These are phyloP conservation scores for Carassius gibelio DNA, from an alignment of 2,113 vertebrate species.

Conservation along the genomic window DNA sequence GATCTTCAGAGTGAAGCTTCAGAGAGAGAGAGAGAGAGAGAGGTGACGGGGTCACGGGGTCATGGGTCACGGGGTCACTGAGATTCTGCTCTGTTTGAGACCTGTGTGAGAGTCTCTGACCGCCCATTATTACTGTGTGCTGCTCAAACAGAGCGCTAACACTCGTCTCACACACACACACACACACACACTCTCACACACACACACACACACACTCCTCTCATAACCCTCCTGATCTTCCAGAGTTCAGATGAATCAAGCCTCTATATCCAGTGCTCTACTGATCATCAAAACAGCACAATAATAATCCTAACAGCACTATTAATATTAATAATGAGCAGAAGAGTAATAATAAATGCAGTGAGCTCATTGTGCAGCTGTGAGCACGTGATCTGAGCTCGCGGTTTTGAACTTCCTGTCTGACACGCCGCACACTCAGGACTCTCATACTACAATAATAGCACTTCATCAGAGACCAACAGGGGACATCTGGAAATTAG, in stretches of 20 bases:
- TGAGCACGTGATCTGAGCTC: too few species aligned
- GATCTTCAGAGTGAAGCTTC: background rate
- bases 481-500: conserved; percentile 88
- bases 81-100: conserved; percentile 57
- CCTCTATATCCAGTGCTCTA: too few species aligned
- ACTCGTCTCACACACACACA: background rate
- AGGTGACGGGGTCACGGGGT: conserved; percentile 33
- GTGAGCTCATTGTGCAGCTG: too few species aligned
- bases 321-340: too few species aligned
- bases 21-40: conserved; percentile 33
- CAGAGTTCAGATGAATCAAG: too few species aligned
- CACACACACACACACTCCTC: too few species aligned
- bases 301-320: too few species aligned
- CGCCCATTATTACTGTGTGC: conserved; percentile 60
- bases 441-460: conserved; percentile 66
- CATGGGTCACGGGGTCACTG: conserved; percentile 12
- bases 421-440: conserved; percentile 1
- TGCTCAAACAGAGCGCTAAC: conserved; percentile 68
- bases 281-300: too few species aligned
- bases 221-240: too few species aligned
- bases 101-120: conserved; percentile 62
- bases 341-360: too few species aligned
- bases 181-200: too few species aligned
- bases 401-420: too few species aligned
- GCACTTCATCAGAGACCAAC: conserved; percentile 77